Evolutionary conservation across 2,888 invertebrate genomes (phyloP).

Genomic region (Smittia sp.): DNA sequence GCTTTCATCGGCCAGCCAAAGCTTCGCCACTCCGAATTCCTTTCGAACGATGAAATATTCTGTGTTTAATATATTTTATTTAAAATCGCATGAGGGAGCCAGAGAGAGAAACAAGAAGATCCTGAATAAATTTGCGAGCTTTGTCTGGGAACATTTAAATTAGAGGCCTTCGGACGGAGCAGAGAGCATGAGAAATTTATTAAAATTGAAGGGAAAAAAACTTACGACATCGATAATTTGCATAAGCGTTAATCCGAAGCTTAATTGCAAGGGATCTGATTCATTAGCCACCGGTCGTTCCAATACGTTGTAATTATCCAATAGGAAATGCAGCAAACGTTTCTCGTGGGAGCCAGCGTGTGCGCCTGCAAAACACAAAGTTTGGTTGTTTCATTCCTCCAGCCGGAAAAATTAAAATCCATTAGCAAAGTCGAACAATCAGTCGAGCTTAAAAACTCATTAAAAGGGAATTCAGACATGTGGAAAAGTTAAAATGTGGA

Average conservation of each 20-base stretch:
- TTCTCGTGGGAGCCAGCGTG: slow-evolving; percentile 89
- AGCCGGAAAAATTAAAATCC: not conserved
- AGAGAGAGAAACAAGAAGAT: not conserved
- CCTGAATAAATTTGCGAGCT: not conserved
- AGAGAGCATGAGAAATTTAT: not conserved
- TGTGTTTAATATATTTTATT: not conserved
- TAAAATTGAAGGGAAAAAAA: slow-evolving; percentile 46
- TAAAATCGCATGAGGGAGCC: not conserved
- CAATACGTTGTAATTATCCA: slow-evolving; percentile 90
- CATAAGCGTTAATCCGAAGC: slow-evolving; percentile 95
- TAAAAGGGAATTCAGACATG: not conserved
- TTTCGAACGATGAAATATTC: too few species aligned
- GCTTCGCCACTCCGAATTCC: not conserved
- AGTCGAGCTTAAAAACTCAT: not conserved
- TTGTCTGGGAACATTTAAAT: not conserved
- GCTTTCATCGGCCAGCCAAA: not conserved
- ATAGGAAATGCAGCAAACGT: slow-evolving; percentile 83
- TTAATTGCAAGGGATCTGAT: slow-evolving; percentile 91
- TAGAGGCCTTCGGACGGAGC: not conserved
- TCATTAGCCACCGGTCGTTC: slow-evolving; percentile 94
- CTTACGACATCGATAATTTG: slow-evolving; percentile 97
- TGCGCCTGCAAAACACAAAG: slow-evolving; percentile 57
- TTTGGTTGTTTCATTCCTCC: not conserved
- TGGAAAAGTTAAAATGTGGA: not conserved
- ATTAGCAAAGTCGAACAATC: not conserved